Evolutionary conservation across 2,888 invertebrate species (phyloP), one percentile per base, ranked within the genome.

Genomic region (Gortyna flavago): DNA sequence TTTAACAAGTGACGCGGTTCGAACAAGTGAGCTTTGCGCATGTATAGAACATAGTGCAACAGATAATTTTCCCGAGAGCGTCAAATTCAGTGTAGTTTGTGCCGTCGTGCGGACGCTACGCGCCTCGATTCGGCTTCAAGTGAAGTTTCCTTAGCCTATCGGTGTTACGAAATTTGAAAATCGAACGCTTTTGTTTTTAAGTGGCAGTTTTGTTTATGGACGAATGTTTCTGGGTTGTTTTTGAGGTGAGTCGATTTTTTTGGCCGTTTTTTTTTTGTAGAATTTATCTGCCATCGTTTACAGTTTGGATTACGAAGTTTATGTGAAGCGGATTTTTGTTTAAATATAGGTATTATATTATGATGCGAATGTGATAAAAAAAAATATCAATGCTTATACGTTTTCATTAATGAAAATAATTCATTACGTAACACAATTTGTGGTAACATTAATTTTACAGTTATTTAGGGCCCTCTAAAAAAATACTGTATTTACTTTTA

Each of bases 1-100:
- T 88, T 87, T 76, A 64, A 32, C 62, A 75, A 81, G 82, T 73
- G 64, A 18, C 71, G 74, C 76, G 83, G 72, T 87, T 75, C 48
- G 65, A 65, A 65, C 87, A 85, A 65, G 77, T 77, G 41, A 83
- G 89, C 85, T 90, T 90, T 93, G 94, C 94, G 94, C 94, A 94
- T 93, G 94, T 92, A 92, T 92, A 88, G 85, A 90, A 89, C 90
- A 79, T 89, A 91, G 92, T 91, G 92, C 92, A 92, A 92, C 92
- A 92, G 92, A 93, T 93, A 91, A 91, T 93, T 90, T 91, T 89
- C 86, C 85, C 72, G 85, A 90, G 90, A 85, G 88, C 89, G 88
- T 90, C 89, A 88, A 90, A 91, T 92, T 93, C 93, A 94, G 94
- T 94, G 87, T 90, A 89, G 86, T 89, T 84, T 88, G 90, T 87